Base-by-base conservation (phyloP, 2,113 vertebrate genomes). In the Prochilodus magdalenae region DNA sequence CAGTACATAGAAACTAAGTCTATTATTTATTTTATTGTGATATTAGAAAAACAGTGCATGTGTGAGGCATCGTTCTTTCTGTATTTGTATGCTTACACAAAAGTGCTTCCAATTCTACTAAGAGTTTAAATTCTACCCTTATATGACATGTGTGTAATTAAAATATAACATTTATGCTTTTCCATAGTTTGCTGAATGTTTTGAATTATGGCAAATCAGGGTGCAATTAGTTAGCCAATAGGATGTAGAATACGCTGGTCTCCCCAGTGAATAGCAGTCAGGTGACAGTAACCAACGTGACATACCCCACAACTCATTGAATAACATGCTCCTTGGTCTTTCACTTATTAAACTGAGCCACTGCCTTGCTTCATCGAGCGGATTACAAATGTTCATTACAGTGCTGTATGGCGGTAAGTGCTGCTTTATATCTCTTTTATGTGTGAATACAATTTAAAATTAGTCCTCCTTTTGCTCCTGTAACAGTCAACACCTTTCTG, bases 391-490 rank as follows among this genome's bases (percentile, higher is more conserved):
- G 79, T 73, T 81, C 74, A 81, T 73, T 66, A 81, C 70, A 51
- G 57, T 81, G 59, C 70, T 81, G 40, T 59, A 81, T 29, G 70
- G 79, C 24, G 79, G 70, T 81, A 66, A 74, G 79, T 53, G 22
- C 16, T 63, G 3, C 29, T 40, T 8, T 66, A 26, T 63, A 63
- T 63, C 16, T 29, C 20, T 33, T n/a, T 33, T 33, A 33, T 33
- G 29, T 24, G 24, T 29, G 26, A 62, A 29, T 55, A 18, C 20
- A 3, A 53, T 53, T 53, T 20, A 53, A 10, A 44, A 10, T 11
- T 44, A 7, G 1, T 44, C 40, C 40, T 44, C 8, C 1, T 1
- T 44, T 44, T 44, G 40, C 40, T 44, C 5, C 40, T 8, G 40
- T 5, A 44, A 8, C 4, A 44, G 4, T 10, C 8, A 8, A 1